Evolutionary conservation across 2,113 vertebrate species (phyloP).

Genomic region (Eonycteris spelaea): DNA sequence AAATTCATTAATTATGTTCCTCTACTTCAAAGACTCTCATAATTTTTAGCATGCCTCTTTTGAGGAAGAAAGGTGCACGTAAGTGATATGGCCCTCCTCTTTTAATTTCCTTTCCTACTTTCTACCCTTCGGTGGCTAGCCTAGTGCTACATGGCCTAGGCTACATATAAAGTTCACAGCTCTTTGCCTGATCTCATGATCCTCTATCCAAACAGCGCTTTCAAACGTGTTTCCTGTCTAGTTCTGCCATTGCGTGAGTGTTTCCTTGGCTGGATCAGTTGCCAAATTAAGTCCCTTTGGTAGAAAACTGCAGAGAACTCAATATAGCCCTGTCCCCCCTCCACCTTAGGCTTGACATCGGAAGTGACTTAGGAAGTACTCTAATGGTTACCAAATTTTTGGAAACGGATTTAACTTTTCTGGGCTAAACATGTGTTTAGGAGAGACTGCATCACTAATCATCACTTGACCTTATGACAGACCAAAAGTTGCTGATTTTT

Average conservation of each 20-base stretch:
- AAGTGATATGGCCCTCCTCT: constrained; percentile 79
- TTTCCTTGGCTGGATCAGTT: constrained; percentile 79
- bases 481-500: constrained; percentile 82
- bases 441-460: constrained; percentile 92
- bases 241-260: constrained; percentile 84
- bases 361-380: constrained; percentile 96
- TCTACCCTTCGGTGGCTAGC: constrained; percentile 87
- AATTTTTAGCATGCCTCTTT: constrained; percentile 71
- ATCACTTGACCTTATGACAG: constrained; percentile 94
- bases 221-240: constrained; percentile 89
- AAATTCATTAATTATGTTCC: constrained; percentile 45
- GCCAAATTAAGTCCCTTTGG: constrained; percentile 83
- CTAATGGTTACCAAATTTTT: constrained; percentile 99
- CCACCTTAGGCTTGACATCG: constrained; percentile 89
- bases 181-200: constrained; percentile 87
- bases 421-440: constrained; percentile 93
- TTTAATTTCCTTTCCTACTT: constrained; percentile 94
- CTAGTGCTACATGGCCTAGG: constrained; percentile 76
- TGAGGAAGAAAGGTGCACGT: constrained; percentile 61
- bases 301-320: constrained; percentile 76
- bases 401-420: constrained; percentile 87
- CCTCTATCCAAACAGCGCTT: constrained; percentile 89
- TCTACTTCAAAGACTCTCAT: constrained; percentile 81
- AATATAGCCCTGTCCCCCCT: constrained; percentile 68
- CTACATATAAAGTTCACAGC: constrained; percentile 90